Evolutionary conservation across 1,140 invertebrate genomes (phyloP), one percentile per base, ranked within the genome.

Genomic region (Trichonephila clavata): DNA sequence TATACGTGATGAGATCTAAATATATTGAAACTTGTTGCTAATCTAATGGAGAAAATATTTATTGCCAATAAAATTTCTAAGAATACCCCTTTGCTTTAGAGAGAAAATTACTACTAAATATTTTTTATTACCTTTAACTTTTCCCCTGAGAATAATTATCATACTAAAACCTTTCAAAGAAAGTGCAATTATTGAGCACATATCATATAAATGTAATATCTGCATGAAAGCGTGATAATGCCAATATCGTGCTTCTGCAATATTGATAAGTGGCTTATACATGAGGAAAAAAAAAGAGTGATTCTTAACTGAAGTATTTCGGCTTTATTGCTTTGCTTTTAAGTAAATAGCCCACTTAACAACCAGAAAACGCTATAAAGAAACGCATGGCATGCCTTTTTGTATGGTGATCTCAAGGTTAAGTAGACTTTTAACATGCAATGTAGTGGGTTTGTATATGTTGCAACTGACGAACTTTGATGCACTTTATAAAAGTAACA

Each of bases 111-210:
- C 24, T 39, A 8, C 71, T 39, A 32, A 39, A 77, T 32, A 77
- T 77, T 77, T 50, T 39, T 77, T 77, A 77, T 77, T 77, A 27
- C 71, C 18, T 77, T 77, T 77, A 27, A 71, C 68, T 71, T 32
- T 32, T 10, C 24, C 24, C 24, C n/a, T 32, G 6, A 24, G 27
- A 18, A 77, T 14, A 39, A 77, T 77, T 39, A 77, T 32, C 27
- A 77, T 77, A 39, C 16, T 77, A 77, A 77, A 77, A 77, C 71
- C 71, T 77, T 77, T 77, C 71, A 77, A 77, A 77, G 71, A 32
- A 77, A 77, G 71, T 77, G 71, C 71, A 77, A 32, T 32, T 77
- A 14, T 14, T 77, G 24, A 14, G 32, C 27, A 32, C 27, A 39
- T 5, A 39, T 27, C 71, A 77, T 20, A 32, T 39, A 77, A 77